Evolutionary conservation across 2,888 invertebrate genomes (phyloP).

Genomic region (Limnephilus auricula): DNA sequence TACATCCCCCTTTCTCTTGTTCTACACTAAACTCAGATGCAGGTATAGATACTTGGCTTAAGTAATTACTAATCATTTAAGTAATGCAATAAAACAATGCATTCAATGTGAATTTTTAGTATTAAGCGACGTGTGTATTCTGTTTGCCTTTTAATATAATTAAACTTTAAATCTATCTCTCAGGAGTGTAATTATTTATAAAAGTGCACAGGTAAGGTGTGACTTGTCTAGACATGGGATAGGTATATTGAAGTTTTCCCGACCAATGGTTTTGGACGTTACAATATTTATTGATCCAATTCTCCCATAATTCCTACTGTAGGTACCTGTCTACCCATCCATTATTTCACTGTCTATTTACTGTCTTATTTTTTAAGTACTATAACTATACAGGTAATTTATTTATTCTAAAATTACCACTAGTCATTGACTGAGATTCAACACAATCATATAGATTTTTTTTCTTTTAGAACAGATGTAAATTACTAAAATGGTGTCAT

Average conservation of each 20-base stretch:
- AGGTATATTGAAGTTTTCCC: neutral
- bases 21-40: neutral
- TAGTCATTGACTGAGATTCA: neutral
- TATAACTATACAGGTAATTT: neutral
- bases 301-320: neutral
- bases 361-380: neutral
- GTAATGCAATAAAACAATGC: neutral
- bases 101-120: neutral
- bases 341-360: neutral
- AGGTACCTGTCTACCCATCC: neutral
- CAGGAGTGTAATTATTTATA: neutral
- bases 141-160: neutral
- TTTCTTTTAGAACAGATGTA: too few relatives aligned
- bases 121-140: neutral
- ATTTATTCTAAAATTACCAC: neutral
- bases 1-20: neutral
- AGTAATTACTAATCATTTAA: neutral
- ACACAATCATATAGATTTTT: too few relatives aligned
- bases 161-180: neutral
- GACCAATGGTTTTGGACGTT: neutral
- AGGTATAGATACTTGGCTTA: neutral
- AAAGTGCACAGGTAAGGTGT: neutral
- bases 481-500: too few relatives aligned
- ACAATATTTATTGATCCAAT: neutral
- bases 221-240: neutral